Evolutionary conservation across 2,888 invertebrate genomes (phyloP), one percentile per base, ranked within the genome.

Genomic region (Pammene fasciana): DNA sequence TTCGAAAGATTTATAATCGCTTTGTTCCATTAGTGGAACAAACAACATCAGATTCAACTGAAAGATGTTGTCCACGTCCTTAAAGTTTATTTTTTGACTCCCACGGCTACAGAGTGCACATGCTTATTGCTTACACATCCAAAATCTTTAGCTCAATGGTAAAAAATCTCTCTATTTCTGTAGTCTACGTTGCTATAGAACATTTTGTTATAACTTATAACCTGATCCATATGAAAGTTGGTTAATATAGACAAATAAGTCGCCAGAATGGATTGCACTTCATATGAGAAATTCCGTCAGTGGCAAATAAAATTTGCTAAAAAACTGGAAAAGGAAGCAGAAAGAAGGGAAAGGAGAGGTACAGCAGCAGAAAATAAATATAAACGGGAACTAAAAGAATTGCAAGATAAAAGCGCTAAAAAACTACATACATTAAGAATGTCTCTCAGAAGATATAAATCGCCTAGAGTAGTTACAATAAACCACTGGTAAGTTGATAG

Each of bases 291-390:
- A 16, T 50, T 61, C n/a, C 61, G 48, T 16, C 38, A 61, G 4
- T 61, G 61, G 61, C 61, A 61, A 50, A n/a, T 61, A 18, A 1
- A 1, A 8, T 61, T 50, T 16, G 61, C 61, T 9, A 61, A 50
- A 38, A 61, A 61, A 50, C 61, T 61, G 9, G 16, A 38, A 18
- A 61, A 38, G 5, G 8, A 61, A 61, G 48, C 61, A 38, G 11
- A 13, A 41, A 0, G 13, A 38, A 46, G 2, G 13, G 48, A 16
- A 61, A 13, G n/a, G 16, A 60, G 16, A 16, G 46, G 16, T 2
- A 50, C 50, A 18, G 50, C 34, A 38, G 48, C 16, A 18, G 48
- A 50, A 50, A 38, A n/a, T 1, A 36, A 61, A 9, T 61, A 61
- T 50, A 48, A 50, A 50, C 14, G 18, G 38, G 48, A 61, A 38